These are phyloP conservation scores for Malurus leucopterus DNA, from an alignment of 2,797 vertebrate species.

Conservation along the genomic window DNA sequence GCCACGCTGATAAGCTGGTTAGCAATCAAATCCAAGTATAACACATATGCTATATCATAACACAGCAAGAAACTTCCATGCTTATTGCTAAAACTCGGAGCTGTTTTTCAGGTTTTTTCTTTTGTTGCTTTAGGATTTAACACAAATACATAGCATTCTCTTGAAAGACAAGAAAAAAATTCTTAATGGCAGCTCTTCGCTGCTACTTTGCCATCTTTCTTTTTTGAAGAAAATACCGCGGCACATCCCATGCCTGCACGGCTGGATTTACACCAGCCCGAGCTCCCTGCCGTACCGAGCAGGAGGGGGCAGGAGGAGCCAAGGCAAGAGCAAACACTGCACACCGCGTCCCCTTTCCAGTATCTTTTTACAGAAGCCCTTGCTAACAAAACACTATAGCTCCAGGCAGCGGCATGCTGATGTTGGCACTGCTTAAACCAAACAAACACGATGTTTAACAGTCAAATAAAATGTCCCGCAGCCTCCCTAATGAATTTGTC, in stretches of 20 bases:
- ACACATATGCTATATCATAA: background rate
- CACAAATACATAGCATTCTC: rapidly evolving
- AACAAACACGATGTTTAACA: constrained; percentile 77
- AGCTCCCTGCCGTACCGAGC: background rate
- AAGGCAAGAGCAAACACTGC: background rate
- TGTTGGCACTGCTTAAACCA: constrained; percentile 73
- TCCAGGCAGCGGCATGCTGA: constrained; percentile 62
- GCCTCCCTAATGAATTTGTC: constrained; percentile 79
- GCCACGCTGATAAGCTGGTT: background rate
- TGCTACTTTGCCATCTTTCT: background rate
- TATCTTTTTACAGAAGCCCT: constrained; percentile 28
- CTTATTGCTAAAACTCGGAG: background rate
- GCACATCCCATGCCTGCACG: background rate
- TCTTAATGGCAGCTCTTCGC: background rate
- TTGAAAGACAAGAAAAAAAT: no score
- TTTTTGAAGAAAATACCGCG: background rate
- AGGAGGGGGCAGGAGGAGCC: constrained; percentile 6
- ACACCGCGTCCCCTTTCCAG: background rate
- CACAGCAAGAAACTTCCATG: background rate
- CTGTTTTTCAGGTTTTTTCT: background rate
- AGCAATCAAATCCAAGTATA: background rate
- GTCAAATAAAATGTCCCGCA: constrained; percentile 74
- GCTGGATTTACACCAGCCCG: background rate
- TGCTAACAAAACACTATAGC: constrained; percentile 45
- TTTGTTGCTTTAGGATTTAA: background rate